These are phyloP conservation scores for Tenualosa ilisha DNA, from an alignment of 2,797 vertebrate genomes.

Conservation along the genomic window DNA sequence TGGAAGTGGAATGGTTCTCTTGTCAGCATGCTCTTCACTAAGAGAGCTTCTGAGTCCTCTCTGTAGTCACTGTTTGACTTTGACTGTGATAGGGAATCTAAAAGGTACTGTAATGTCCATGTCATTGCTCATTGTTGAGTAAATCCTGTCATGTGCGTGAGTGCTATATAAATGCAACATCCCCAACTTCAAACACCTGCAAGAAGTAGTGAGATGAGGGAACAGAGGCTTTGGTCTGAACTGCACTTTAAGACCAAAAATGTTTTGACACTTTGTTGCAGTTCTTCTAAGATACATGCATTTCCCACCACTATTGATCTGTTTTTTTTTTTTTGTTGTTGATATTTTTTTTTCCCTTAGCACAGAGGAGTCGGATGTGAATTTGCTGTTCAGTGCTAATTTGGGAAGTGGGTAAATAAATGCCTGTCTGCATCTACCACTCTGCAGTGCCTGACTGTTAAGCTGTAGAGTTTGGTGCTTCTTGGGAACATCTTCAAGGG, in stretches of 20 bases:
- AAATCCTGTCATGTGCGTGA: neutral
- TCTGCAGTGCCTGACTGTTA: neutral
- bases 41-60: neutral
- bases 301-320: neutral
- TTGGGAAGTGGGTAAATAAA: conserved; percentile 6
- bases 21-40: neutral
- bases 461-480: neutral
- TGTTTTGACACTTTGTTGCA: neutral
- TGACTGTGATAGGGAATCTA: neutral
- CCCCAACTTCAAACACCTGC: neutral
- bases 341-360: neutral
- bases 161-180: neutral
- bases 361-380: neutral
- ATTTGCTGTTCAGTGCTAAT: conserved; percentile 12
- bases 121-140: neutral
- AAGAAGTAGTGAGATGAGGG: neutral
- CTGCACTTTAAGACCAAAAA: neutral
- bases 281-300: neutral
- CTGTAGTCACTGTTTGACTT: neutral
- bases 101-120: neutral
- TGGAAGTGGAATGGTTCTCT: neutral
- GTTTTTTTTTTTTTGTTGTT: neutral
- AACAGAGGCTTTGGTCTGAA: neutral
- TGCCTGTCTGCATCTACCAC: neutral
- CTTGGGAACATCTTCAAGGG: neutral